These are phyloP conservation scores for Eublepharis macularius DNA, from an alignment of 2,113 vertebrate genomes.

Conservation along the genomic window DNA sequence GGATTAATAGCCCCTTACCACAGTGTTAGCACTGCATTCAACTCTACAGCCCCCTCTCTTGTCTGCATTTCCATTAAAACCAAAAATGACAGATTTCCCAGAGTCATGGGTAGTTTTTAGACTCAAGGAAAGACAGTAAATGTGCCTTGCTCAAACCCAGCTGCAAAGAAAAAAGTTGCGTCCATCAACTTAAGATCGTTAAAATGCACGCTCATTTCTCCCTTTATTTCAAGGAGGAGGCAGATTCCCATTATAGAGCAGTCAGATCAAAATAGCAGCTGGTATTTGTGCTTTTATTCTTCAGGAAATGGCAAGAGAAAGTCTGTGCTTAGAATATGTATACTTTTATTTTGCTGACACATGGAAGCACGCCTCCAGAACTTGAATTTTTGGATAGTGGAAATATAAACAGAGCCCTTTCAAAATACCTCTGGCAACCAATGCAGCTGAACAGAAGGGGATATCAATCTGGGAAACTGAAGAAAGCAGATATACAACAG, in stretches of 20 bases:
- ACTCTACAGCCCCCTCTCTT: not conserved
- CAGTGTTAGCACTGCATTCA: not conserved
- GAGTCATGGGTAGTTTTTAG: not conserved
- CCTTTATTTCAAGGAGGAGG: accelerated
- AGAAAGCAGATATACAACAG: conserved; percentile 59
- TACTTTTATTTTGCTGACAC: conserved; percentile 38
- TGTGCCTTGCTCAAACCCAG: not conserved
- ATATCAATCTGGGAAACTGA: conserved; percentile 43
- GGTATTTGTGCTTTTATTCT: conserved; percentile 7
- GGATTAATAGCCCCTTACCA: not conserved
- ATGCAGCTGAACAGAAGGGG: not conserved
- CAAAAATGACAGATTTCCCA: not conserved
- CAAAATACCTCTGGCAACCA: conserved; percentile 60
- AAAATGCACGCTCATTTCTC: not conserved
- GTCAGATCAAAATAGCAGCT: conserved; percentile 27
- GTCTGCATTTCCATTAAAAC: not conserved
- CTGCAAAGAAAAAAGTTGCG: not conserved
- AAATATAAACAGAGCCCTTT: conserved; percentile 59
- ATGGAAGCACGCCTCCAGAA: conserved; percentile 57
- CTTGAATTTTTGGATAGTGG: conserved; percentile 59
- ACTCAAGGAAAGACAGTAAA: not conserved
- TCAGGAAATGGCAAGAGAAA: not conserved
- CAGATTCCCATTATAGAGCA: not conserved
- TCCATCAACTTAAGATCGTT: not conserved
- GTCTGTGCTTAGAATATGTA: not conserved